These are phyloP conservation scores for Tetragonula clypearis DNA, from an alignment of 1,140 invertebrate genomes.

Conservation along the genomic window DNA sequence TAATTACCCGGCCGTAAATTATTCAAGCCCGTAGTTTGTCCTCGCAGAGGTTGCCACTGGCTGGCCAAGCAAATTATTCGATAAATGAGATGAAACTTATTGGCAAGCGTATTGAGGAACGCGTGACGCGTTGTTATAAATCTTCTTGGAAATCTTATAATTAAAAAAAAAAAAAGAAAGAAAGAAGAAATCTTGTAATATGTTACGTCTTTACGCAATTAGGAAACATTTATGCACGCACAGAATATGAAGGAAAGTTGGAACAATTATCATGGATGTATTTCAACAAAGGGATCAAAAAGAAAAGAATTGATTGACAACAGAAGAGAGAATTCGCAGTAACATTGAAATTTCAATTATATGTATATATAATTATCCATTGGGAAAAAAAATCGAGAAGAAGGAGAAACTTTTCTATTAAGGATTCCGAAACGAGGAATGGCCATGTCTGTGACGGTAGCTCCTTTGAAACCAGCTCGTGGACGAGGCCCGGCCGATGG, in stretches of 20 bases:
- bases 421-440: conserved; percentile 46
- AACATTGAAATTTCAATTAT: not conserved
- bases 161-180: not conserved
- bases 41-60: not conserved
- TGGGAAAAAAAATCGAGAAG: not conserved
- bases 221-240: not conserved
- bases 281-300: conserved; percentile 26
- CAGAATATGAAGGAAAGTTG: not conserved
- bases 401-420: not conserved
- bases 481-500: conserved; percentile 79
- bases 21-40: conserved; percentile 18
- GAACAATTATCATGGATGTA: not conserved
- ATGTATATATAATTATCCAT: not conserved
- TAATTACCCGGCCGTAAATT: conserved; percentile 55
- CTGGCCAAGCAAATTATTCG: conserved; percentile 1
- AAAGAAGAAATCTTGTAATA: not conserved
- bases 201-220: not conserved
- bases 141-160: not conserved
- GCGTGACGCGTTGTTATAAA: not conserved
- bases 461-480: conserved; percentile 69
- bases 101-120: too few species aligned
- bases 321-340: not conserved
- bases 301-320: not conserved
- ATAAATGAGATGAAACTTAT: conserved; percentile 4
- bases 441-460: conserved; percentile 70